Conservation (phyloP, 2,113 vertebrate genomes). For the Chaenogobius annularis region DNA sequence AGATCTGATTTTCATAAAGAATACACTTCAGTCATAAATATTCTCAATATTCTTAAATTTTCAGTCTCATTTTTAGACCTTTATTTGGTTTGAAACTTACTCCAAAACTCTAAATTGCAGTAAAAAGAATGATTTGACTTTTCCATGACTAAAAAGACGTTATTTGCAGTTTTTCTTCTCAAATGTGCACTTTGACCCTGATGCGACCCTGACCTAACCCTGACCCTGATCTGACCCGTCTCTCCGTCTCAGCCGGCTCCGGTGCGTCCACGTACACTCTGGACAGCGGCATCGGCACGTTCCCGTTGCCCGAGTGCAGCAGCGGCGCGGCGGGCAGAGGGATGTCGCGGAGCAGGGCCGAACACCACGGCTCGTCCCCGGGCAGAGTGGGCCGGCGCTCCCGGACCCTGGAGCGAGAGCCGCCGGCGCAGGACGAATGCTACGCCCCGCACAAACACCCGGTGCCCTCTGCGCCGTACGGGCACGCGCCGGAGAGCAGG, state of each 20-base stretch:
- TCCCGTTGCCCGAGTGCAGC: conserved; percentile 90
- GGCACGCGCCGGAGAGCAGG: conserved; percentile 64
- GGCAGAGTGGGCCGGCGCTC: conserved; percentile 80
- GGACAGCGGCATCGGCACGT: conserved; percentile 96
- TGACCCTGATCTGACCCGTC: fast-evolving
- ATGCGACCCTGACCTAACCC: too few species aligned
- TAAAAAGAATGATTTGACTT: too few species aligned
- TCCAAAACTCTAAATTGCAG: too few species aligned
- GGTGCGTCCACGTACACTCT: conserved; percentile 90
- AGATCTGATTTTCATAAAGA: too few species aligned
- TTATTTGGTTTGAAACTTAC: too few species aligned
- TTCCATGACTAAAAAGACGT: too few species aligned
- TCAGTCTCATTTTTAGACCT: too few species aligned
- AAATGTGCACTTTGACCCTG: too few species aligned
- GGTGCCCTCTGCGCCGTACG: conserved; percentile 69
- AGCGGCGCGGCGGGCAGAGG: conserved; percentile 82
- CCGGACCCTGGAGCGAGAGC: conserved; percentile 90
- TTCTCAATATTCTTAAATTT: too few species aligned
- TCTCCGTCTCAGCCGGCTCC: conserved; percentile 77
- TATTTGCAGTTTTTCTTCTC: too few species aligned
- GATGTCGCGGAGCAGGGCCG: conserved; percentile 78
- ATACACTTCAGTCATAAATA: too few species aligned
- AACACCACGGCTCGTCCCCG: conserved; percentile 76
- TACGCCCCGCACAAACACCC: conserved; percentile 78
- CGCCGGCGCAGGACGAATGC: conserved; percentile 80